Base-by-base conservation (phyloP, 2,797 vertebrate species). In the Diglossa cyanea region DNA sequence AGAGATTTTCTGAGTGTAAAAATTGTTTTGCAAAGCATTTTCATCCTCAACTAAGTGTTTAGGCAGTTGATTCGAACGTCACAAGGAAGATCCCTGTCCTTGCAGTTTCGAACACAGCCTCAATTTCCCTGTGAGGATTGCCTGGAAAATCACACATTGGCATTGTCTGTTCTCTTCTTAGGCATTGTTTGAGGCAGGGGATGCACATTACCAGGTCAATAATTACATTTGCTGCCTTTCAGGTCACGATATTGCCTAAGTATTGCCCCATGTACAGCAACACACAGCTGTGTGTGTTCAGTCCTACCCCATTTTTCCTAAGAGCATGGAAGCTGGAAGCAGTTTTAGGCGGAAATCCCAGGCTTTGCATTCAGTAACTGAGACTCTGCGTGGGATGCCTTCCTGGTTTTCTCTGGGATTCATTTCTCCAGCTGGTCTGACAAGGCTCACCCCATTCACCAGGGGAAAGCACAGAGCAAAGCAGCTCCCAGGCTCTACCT, bases 321-420 rank as follows among this genome's bases (percentile, higher is more conserved):
- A n/a, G 14, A 77, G 65, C 37, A 51, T 2, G 30, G n/a, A 54
- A 45, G 53, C 15, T 60, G 35, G 42, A 31, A 68, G 50, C 1
- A 70, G 19, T 45, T 74, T 39, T 8, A 39, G 33, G 66, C 35
- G 55, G 54, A 81, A 92, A 65, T 44, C 23, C 31, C 65, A 78
- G 75, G 45, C 18, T 74, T 21, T 7, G 11, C 26, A 18, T 51
- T 42, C 45, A 81, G 35, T 39, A 54, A 78, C 30, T 1, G 0
- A 61, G 33, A 35, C 1, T 2, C 17, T 0, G 1, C 0, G 0
- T 40, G 33, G 57, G 53, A 77, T 7, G 13, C 26, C 30, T 37
- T 62, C 33, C 42, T 42, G 19, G 5, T 63, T 40, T 77, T 63
- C 63, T 17, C 65, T 1, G 7, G 63, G 70, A 77, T 80, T 71